Conservation (phyloP, 1,140 invertebrate species). For the Platorchestia sp. region DNA sequence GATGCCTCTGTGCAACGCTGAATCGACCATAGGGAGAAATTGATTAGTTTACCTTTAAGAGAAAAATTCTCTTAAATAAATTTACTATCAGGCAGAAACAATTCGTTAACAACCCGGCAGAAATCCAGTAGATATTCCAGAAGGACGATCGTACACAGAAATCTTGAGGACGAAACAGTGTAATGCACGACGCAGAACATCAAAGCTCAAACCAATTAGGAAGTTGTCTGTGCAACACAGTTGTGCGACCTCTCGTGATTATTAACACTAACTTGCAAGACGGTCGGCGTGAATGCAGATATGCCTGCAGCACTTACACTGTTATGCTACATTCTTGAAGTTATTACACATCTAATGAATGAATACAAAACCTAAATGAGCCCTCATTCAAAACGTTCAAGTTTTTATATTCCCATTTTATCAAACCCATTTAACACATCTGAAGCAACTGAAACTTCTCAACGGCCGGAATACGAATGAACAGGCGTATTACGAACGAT, state of each 20-base stretch:
- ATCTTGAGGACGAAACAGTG: neutral
- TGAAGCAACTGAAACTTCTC: neutral
- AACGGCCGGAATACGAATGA: neutral
- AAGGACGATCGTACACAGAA: neutral
- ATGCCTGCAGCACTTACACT: neutral
- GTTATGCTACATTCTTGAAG: neutral
- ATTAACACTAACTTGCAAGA: neutral
- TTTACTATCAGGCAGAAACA: neutral
- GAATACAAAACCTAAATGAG: neutral
- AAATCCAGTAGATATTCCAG: neutral
- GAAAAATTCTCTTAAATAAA: neutral
- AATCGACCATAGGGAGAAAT: neutral
- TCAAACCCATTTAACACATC: neutral
- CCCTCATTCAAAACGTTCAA: neutral
- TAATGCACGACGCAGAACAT: neutral
- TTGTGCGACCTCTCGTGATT: neutral
- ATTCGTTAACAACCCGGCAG: neutral
- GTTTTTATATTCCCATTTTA: neutral
- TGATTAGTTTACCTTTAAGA: neutral
- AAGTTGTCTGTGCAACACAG: neutral
- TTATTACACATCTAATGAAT: neutral
- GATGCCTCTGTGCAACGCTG: neutral
- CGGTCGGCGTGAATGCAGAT: neutral
- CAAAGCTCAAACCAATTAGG: constrained; percentile 11
- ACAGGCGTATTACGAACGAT: neutral